These are phyloP conservation scores for Megatriorchis doriae DNA, from an alignment of 2,113 vertebrate species.

Conservation along the genomic window DNA sequence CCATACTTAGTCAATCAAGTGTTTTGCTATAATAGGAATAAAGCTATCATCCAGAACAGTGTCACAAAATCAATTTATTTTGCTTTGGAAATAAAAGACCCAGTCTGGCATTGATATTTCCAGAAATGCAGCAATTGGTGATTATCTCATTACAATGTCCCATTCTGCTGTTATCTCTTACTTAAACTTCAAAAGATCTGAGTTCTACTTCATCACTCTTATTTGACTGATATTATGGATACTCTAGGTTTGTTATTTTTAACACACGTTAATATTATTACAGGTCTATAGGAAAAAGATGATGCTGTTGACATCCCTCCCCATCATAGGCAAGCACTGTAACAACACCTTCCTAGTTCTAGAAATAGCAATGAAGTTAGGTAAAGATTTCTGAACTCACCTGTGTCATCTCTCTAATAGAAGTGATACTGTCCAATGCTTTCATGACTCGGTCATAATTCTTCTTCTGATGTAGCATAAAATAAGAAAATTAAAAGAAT, in stretches of 20 bases:
- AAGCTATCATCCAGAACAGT: background rate
- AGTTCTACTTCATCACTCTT: background rate
- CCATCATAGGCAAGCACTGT: background rate
- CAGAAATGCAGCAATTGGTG: background rate
- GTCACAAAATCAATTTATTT: background rate
- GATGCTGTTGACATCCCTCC: background rate
- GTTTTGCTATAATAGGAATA: background rate
- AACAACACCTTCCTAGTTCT: background rate
- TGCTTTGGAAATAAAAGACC: background rate
- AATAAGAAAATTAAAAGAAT: background rate
- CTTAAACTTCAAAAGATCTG: background rate
- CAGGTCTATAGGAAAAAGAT: background rate
- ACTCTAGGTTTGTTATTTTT: background rate
- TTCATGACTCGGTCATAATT: constrained; percentile 90
- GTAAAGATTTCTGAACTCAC: constrained; percentile 61
- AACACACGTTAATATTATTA: background rate
- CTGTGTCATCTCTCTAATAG: constrained; percentile 92
- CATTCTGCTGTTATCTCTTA: background rate
- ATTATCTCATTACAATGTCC: background rate
- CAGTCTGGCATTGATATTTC: background rate
- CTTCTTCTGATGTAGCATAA: constrained; percentile 79
- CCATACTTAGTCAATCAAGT: background rate
- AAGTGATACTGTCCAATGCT: constrained; percentile 89
- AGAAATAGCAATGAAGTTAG: background rate
- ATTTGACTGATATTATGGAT: background rate